A percentile compares a stretch with the other conserved stretches of the same genome.
Evolutionary conservation across 2,888 invertebrate genomes (phyloP).

Genomic region (Tanypteryx hageni): DNA sequence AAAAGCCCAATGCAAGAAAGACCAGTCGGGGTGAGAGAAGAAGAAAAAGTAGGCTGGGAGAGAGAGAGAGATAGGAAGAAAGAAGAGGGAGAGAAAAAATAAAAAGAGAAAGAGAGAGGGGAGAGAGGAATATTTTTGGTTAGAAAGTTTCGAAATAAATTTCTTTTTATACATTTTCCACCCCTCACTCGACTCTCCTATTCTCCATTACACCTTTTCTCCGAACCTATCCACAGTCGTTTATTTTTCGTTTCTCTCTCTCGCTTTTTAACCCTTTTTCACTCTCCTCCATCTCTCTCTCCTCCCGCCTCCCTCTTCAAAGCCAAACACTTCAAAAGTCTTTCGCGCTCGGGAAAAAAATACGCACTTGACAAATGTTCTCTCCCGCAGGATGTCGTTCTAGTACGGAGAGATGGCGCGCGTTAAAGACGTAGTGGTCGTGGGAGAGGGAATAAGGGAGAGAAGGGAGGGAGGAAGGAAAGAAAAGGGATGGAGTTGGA

Average conservation of each 20-base stretch:
- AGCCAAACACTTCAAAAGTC: conserved; percentile 22
- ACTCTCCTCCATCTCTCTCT: background rate
- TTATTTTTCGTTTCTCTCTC: background rate
- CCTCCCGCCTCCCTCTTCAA: background rate
- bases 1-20: conserved; percentile 15
- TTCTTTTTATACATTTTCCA: too few species aligned
- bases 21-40: background rate
- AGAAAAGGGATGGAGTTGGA: too few species aligned
- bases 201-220: too few species aligned
- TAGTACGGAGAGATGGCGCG: background rate
- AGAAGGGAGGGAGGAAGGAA: background rate
- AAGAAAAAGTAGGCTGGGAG: background rate
- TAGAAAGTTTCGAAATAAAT: too few species aligned
- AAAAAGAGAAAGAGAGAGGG: background rate
- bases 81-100: background rate
- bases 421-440: background rate
- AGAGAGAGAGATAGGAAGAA: background rate
- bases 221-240: too few species aligned
- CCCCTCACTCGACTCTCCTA: too few species aligned
- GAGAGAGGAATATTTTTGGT: background rate
- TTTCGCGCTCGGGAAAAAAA: background rate
- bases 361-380: background rate
- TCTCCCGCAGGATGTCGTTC: background rate
- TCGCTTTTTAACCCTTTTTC: too few species aligned
- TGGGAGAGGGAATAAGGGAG: background rate